Evolutionary conservation across 2,888 invertebrate species (phyloP).

Genomic region (Caradrina clavipalpis): DNA sequence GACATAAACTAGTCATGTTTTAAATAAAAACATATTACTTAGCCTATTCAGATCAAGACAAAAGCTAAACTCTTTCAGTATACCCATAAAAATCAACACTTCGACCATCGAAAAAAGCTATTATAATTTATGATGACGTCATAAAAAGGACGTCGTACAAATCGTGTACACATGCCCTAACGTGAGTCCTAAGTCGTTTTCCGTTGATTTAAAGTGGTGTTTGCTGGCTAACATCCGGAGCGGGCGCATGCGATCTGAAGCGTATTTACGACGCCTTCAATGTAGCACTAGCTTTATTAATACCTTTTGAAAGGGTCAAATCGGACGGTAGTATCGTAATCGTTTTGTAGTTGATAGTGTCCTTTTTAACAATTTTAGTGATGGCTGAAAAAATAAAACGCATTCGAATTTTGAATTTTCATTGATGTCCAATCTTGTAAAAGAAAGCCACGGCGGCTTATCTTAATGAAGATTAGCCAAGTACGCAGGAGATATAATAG

Average conservation of each 20-base stretch:
- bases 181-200: conserved; percentile 69
- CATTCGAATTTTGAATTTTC: not conserved
- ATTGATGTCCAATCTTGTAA: not conserved
- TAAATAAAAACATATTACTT: no score
- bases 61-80: no score
- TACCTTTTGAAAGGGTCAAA: conserved; percentile 33
- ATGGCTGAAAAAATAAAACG: not conserved
- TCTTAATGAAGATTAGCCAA: no score
- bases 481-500: no score
- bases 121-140: not conserved
- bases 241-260: conserved; percentile 63
- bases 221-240: conserved; percentile 82
- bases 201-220: conserved; percentile 83
- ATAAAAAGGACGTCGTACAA: conserved; percentile 28
- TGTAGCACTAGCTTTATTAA: conserved; percentile 69
- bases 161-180: conserved; percentile 67
- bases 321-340: conserved; percentile 27
- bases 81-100: no score
- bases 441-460: no score
- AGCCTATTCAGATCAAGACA: no score
- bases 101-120: conserved; percentile 2
- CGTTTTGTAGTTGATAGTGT: conserved; percentile 16
- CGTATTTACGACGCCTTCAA: conserved; percentile 73
- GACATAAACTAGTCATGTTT: no score
- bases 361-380: not conserved